Evolutionary conservation across 2,113 vertebrate genomes (phyloP), one percentile per base, ranked within the genome.

Genomic region (Phylloscopus trochiloides): DNA sequence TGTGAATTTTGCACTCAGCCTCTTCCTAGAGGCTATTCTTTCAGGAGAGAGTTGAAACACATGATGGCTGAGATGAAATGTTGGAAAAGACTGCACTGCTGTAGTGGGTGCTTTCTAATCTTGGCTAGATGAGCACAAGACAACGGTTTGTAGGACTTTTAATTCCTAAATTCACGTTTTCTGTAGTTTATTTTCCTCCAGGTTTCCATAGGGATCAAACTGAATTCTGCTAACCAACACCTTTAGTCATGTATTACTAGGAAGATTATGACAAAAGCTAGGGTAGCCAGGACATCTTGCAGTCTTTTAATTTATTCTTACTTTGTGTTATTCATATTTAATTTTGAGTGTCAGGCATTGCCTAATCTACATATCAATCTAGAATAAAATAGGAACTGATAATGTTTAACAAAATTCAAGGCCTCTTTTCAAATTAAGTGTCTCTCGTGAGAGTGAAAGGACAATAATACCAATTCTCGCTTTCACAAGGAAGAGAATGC

Each of bases 11-110:
- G 78, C 87, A 90, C 90, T 96, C 92, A 88, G 81, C 54, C 58
- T 88, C 91, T 94, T 96, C 94, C 89, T 94, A 96, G 94, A 95
- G 94, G 95, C 95, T 96, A 91, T 96, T 96, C 91, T 72, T 91
- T 96, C 81, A 91, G 84, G 70, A 82, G 42, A 73, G 94, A 83
- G 70, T 94, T 0, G 10, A 94, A 94, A 92, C 74, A 84, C 4
- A 40, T 70, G 90, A 94, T 72, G 63, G 71, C 71, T 93, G 63
- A 90, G 90, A 92, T 48, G 74, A 92, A 92, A 91, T 77, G 43
- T 73, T 94, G 90, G 58, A 83, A 95, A 78, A 89, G 62, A 85
- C 75, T 86, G 54, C 43, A 36, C 36, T 88, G 71, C 26, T 58
- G 58, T 62, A n/a, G 38, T 92, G 66, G 62, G 26, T 75, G 47